Evolutionary conservation across 2,888 invertebrate genomes (phyloP), one percentile per base, ranked within the genome.

Genomic region (Meteorus cinctellus): DNA sequence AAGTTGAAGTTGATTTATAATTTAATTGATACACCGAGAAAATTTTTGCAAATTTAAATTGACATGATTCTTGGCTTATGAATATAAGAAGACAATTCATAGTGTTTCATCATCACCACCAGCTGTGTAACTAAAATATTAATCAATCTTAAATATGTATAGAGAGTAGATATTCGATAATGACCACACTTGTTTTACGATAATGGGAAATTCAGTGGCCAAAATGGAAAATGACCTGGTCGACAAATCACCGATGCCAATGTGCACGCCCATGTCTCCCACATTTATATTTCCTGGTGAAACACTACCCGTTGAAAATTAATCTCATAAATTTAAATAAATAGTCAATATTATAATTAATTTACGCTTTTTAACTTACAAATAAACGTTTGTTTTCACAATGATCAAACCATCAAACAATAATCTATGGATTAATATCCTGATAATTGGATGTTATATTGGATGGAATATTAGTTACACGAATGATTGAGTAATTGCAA

Each of bases 221-320:
- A 55, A 55, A 31, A 59, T 59, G 48, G 69, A 59, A 65, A 69
- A 69, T 19, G 24, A 55, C 55, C 55, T 55, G 55, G 31, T 51
- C 69, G 55, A 69, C 69, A 59, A 69, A 69, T 69, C 69, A 69
- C 31, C 24, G 34, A 8, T n/a, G n/a, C 55, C 19, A 55, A 55
- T 51, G n/a, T 51, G 12, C 10, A 59, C 55, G 34, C 19, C 19
- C 10, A 55, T 55, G 31, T 51, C 31, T 34, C 55, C 69, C 69
- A 31, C 27, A 55, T 24, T 34, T 69, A 55, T 69, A 55, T 69
- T 19, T 69, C 34, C 19, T 51, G 55, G 19, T 29, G 31, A 69
- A 69, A 51, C 19, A 55, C 31, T 19, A 55, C n/a, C 4, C 19
- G 34, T 19, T 55, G 19, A 34, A 55, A 69, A 51, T 69, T 55